Base-by-base conservation (phyloP, 92 coral and sea anemone species). In the Virgularia gustaviana region DNA sequence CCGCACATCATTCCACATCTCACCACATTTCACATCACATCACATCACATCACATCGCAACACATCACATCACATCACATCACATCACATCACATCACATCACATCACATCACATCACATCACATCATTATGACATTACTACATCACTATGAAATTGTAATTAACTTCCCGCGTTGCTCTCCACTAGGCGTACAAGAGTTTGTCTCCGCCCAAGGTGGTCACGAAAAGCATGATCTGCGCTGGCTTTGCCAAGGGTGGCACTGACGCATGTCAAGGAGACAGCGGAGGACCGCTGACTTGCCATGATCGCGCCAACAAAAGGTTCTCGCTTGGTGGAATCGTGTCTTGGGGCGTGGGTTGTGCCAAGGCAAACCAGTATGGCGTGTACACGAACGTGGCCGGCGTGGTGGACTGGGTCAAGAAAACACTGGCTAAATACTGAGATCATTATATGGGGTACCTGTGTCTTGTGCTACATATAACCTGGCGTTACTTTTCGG, bases 201-300 rank as follows among this genome's bases (percentile, higher is more conserved):
- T 42, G 38, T 24, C 36, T 28, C 30, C 8, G 5, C 75, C 75
- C 1, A 68, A 47, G 32, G 23, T 20, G 36, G 75, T 68, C 19
- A 68, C 75, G n/a, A 31, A 23, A 0, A 68, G 51, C 62, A 68
- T 68, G 75, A 13, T 68, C 1, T 68, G 75, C 35, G 75, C 75
- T 31, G 75, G 75, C 53, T 68, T 30, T 49, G 13, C 49, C 18
- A 49, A 19, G 32, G 75, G 75, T 2, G 75, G 75, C 11, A 68
- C 75, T 8, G 75, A 68, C 75, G 60, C 75, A 49, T 68, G 75
- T 34, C 60, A 32, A 32, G 75, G 75, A 68, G 75, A 68, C 9
- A 68, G 75, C 11, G 75, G 75, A 49, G 75, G 75, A 45, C 75
- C 75, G 75, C 75, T 68, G 61, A 68, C 75, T 9, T 68, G 75